Percentiles rank a stretch among this genome's conserved stretches.
These are phyloP conservation scores for Branchinecta lynchi DNA, from an alignment of 1,140 invertebrate genomes.

Conservation along the genomic window DNA sequence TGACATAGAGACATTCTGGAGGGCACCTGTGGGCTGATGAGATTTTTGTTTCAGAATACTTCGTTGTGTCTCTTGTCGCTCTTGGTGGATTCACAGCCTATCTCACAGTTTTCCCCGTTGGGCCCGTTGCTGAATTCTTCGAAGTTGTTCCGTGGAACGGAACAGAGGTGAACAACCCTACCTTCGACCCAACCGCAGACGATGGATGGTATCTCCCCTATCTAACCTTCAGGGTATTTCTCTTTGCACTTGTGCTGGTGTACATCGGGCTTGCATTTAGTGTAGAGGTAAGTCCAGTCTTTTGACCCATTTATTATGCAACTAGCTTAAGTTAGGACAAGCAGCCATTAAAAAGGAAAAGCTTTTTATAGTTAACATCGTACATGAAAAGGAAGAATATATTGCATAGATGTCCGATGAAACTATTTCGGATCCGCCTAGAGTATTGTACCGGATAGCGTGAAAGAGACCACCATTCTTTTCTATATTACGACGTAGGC, in stretches of 20 bases:
- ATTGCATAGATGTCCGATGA: no score
- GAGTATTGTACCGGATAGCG: no score
- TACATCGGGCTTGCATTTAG: background rate
- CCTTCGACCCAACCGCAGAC: background rate
- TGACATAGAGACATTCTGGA: no score
- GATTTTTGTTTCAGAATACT: conserved; percentile 22
- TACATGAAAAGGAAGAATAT: no score
- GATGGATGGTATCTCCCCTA: background rate
- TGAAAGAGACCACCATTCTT: no score
- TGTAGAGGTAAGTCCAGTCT: background rate
- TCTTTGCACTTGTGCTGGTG: background rate
- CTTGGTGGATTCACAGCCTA: conserved; percentile 25
- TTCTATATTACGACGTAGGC: no score
- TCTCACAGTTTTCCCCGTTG: conserved; percentile 27
- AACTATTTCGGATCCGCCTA: no score
- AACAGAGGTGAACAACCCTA: background rate
- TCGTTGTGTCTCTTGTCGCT: conserved; percentile 25
- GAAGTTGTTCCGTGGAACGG: conserved; percentile 18
- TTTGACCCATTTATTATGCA: no score
- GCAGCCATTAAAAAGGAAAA: no score
- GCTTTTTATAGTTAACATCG: no score
- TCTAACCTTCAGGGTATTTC: background rate
- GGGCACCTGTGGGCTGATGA: no score
- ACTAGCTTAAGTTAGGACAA: no score
- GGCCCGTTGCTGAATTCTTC: conserved; percentile 21